Conservation (phyloP, 1,140 invertebrate genomes). For the Camponotus vicinus region DNA sequence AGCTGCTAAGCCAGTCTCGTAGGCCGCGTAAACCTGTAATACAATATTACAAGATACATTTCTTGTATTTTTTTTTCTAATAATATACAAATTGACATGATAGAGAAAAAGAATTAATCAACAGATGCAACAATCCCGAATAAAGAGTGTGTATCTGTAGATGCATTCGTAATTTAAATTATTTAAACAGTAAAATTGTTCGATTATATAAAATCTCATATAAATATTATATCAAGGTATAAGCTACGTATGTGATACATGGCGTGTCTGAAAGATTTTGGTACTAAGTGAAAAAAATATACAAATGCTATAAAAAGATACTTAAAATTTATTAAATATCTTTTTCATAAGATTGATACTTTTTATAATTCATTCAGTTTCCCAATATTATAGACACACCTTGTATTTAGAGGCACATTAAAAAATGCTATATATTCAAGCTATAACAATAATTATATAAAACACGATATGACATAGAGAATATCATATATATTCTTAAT, state of each 20-base stretch:
- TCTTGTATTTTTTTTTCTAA: background rate
- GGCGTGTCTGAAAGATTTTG: slow-evolving; percentile 26
- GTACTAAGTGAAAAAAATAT: background rate
- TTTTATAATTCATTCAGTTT: background rate
- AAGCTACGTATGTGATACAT: background rate
- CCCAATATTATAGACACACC: slow-evolving; percentile 18
- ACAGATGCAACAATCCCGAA: slow-evolving; percentile 33
- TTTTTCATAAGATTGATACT: background rate
- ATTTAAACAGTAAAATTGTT: slow-evolving; percentile 20
- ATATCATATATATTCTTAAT: slow-evolving; percentile 15
- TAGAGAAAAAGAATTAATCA: slow-evolving; percentile 19
- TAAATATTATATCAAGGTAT: background rate
- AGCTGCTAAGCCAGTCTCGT: slow-evolving; percentile 96
- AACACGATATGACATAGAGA: slow-evolving; percentile 16
- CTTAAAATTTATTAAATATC: background rate
- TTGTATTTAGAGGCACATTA: slow-evolving; percentile 9
- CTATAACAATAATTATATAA: slow-evolving; percentile 28
- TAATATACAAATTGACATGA: background rate
- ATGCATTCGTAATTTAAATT: slow-evolving; percentile 19
- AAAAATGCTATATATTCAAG: slow-evolving; percentile 29
- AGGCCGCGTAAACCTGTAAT: slow-evolving; percentile 95
- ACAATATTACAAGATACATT: background rate
- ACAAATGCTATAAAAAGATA: background rate
- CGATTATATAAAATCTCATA: background rate
- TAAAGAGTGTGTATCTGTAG: background rate